Conservation (phyloP, 1,140 invertebrate species). For the Dufourea novaeangliae region DNA sequence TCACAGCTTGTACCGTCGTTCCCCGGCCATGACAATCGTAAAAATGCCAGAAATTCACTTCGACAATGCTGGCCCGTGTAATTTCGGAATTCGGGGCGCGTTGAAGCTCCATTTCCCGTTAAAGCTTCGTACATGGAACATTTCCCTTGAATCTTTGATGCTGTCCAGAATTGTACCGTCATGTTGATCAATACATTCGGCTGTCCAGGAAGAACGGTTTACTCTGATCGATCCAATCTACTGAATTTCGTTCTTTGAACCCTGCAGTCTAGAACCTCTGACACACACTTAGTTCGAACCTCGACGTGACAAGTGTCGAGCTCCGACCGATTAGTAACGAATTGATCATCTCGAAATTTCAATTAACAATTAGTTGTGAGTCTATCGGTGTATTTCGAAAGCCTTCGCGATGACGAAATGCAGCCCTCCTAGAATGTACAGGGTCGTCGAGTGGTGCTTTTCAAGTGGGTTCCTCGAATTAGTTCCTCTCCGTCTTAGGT, state of each 20-base stretch:
- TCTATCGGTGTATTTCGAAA: constrained; percentile 1
- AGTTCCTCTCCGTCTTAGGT: constrained; percentile 61
- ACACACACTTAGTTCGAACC: no score
- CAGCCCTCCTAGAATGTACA: constrained; percentile 22
- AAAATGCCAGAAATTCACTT: constrained; percentile 40
- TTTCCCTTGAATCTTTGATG: constrained; percentile 9
- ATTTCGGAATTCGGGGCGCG: constrained; percentile 10
- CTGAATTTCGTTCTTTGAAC: no score
- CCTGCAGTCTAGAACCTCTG: neutral
- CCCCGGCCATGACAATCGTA: constrained; percentile 20
- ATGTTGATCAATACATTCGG: neutral
- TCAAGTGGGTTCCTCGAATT: constrained; percentile 58
- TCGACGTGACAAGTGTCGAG: no score
- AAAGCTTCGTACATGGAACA: no score
- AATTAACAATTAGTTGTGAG: constrained; percentile 30
- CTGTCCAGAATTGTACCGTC: neutral
- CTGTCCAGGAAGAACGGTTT: neutral
- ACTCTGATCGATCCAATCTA: neutral
- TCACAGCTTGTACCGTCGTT: constrained; percentile 1
- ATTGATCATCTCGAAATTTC: neutral
- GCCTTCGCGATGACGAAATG: neutral
- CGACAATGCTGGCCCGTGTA: constrained; percentile 16
- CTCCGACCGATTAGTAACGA: no score
- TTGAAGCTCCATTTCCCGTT: neutral
- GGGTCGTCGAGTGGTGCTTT: constrained; percentile 40